Conservation (phyloP, 2,888 invertebrate genomes). For the Timandra comae region DNA sequence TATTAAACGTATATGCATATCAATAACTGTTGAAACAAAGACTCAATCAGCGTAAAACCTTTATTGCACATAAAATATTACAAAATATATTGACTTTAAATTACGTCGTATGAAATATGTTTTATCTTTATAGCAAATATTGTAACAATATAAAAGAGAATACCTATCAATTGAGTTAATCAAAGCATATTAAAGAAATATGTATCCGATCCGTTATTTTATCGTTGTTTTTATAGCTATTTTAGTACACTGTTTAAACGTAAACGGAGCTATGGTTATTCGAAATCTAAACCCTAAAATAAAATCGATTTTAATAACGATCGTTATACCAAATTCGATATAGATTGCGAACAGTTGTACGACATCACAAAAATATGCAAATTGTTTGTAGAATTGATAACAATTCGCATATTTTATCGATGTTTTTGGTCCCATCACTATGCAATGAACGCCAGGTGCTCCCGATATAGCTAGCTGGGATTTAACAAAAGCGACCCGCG, state of each 20-base stretch:
- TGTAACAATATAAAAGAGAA: too few relatives aligned
- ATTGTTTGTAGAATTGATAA: slow-evolving; percentile 21
- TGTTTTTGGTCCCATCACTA: slow-evolving; percentile 26
- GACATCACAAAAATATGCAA: slow-evolving; percentile 19
- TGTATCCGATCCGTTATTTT: too few relatives aligned
- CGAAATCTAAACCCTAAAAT: too few relatives aligned
- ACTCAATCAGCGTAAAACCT: too few relatives aligned
- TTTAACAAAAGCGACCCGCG: slow-evolving; percentile 16
- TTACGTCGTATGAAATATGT: too few relatives aligned
- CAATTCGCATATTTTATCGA: slow-evolving; percentile 24
- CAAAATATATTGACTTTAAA: too few relatives aligned
- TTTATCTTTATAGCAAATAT: too few relatives aligned
- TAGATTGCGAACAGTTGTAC: slow-evolving; percentile 20
- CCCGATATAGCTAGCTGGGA: slow-evolving; percentile 27
- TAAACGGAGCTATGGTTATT: background rate
- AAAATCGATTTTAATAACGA: too few relatives aligned
- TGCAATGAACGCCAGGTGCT: slow-evolving; percentile 48
- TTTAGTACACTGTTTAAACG: background rate
- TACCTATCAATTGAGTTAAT: slow-evolving; percentile 8
- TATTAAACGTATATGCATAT: too few relatives aligned
- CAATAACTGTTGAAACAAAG: too few relatives aligned
- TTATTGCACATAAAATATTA: too few relatives aligned
- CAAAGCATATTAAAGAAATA: background rate
- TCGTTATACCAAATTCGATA: slow-evolving; percentile 6
- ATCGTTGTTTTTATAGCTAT: too few relatives aligned